Base-by-base conservation (phyloP, 2,888 invertebrate species). In the Ichneumoninae sp. region DNA sequence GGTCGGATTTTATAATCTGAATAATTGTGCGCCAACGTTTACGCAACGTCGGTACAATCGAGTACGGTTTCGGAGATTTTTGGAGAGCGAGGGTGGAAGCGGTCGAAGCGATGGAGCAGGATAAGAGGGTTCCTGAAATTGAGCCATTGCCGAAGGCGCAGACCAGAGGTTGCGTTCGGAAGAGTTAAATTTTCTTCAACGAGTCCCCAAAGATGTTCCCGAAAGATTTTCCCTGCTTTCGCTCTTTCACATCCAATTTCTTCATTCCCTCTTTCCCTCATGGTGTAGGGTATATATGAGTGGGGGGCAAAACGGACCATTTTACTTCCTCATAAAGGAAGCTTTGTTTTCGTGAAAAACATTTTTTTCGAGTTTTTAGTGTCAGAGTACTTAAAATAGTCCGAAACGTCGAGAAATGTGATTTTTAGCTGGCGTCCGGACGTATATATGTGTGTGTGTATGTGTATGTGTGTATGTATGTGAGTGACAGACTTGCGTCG, bases 131-230 rank as follows among this genome's bases (percentile, higher is more conserved):
- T 84, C 57, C 22, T 40, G 82, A 83, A 84, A 86, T 82, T 83
- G 81, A 85, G 80, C 78, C 76, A 71, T 75, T 76, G 75, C 26
- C 63, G 63, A 79, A 75, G 71, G 82, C 63, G 60, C 52, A 54
- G 71, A 66, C 52, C 30, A 82, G 81, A 83, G 78, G 83, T 79
- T 76, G 82, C 75, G 80, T 82, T 86, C 87, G 88, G 83, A 88
- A 88, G 86, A 88, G 88, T 89, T 88, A 86, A 90, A 90, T 90
- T 90, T 89, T 87, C 87, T 86, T 89, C 81, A 88, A 89, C 88
- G 89, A 89, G 87, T 89, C 88, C 88, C 88, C 86, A 82, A 89
- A 90, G 89, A 87, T 86, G 80, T 81, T 83, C 66, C 70, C 83
- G 40, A 73, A 68, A 66, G 74, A 70, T 36, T 63, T 74, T 54